Conservation (phyloP, 2,113 vertebrate species). For the Lamprotornis superbus region DNA sequence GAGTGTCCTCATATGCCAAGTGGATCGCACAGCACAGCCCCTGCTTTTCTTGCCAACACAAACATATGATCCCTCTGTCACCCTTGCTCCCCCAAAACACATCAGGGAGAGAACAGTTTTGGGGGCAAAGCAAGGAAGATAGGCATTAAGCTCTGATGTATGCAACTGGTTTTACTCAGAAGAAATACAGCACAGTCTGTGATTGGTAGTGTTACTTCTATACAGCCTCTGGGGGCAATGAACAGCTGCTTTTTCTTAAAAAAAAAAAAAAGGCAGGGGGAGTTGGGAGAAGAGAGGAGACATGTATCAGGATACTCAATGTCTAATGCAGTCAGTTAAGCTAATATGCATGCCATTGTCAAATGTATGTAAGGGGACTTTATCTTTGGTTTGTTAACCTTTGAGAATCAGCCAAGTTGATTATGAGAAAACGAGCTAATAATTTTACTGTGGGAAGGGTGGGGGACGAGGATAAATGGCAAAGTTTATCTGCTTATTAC, state of each 20-base stretch:
- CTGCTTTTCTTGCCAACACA: background rate
- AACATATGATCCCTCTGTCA: background rate
- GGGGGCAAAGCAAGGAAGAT: background rate
- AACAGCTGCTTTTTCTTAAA: background rate
- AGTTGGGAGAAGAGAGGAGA: background rate
- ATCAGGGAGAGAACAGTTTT: background rate
- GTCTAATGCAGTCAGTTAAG: background rate
- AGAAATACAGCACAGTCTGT: background rate
- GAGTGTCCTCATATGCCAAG: background rate
- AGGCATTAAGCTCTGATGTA: background rate
- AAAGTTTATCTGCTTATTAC: background rate
- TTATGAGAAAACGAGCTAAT: background rate
- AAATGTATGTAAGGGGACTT: background rate
- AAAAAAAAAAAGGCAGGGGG: background rate
- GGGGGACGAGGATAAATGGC: background rate
- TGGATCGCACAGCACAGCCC: background rate
- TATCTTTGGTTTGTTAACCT: conserved; percentile 4
- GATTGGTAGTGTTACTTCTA: background rate
- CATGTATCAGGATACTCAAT: background rate
- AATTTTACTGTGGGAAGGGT: background rate
- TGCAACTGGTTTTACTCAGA: background rate
- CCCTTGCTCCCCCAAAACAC: background rate
- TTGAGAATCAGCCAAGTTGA: background rate
- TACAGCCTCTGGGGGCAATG: background rate
- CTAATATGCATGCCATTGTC: background rate